A percentile compares a stretch with the other conserved stretches of the same genome.
These are phyloP conservation scores for Solenopsis fugax DNA, from an alignment of 1,140 invertebrate genomes.

Conservation along the genomic window DNA sequence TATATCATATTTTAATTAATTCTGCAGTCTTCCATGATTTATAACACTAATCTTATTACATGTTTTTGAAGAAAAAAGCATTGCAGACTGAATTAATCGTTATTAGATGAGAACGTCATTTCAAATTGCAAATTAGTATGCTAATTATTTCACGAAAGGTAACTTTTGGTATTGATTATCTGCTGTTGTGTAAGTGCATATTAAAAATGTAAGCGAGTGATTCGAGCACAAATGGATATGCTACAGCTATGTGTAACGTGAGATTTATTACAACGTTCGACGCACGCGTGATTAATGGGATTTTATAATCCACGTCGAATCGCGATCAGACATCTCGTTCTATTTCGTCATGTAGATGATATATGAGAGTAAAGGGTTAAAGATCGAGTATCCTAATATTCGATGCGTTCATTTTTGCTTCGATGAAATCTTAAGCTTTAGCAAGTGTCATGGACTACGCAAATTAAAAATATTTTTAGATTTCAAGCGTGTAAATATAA, in stretches of 20 bases:
- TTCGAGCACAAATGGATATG: conserved; percentile 46
- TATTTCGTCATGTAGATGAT: conserved; percentile 63
- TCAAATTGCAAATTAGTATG: conserved; percentile 10
- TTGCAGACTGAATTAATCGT: not conserved
- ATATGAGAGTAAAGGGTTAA: conserved; percentile 58
- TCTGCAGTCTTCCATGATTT: not conserved
- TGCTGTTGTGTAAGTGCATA: conserved; percentile 18
- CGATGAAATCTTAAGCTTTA: not conserved
- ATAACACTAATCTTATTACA: conserved; percentile 1
- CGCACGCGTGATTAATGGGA: conserved; percentile 50
- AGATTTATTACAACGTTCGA: conserved; percentile 63
- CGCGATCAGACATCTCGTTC: conserved; percentile 51
- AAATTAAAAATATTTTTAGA: not conserved
- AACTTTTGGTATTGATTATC: conserved; percentile 18
- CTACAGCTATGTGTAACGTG: conserved; percentile 51
- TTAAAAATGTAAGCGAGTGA: conserved; percentile 49
- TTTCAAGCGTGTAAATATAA: not conserved
- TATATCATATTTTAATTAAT: not conserved
- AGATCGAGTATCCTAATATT: conserved; percentile 49
- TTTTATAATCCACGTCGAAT: conserved; percentile 60
- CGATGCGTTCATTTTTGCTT: not conserved
- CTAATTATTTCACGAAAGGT: conserved; percentile 20
- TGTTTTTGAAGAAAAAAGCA: not conserved
- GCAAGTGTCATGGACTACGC: not conserved
- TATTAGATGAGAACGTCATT: not conserved